These are phyloP conservation scores for Manduca sexta DNA, from an alignment of 1,140 invertebrate species.

Conservation along the genomic window DNA sequence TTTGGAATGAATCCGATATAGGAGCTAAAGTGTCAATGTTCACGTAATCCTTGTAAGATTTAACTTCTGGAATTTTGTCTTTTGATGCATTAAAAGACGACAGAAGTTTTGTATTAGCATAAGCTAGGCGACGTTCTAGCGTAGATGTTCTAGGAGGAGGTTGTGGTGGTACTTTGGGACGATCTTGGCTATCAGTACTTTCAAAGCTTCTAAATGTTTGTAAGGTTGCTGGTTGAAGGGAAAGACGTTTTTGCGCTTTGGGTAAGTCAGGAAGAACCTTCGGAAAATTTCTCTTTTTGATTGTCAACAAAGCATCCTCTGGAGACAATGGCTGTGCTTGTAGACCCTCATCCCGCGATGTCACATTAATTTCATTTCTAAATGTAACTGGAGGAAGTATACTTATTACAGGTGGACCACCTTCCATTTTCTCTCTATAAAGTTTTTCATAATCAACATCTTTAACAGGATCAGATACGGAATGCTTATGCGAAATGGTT, in stretches of 20 bases:
- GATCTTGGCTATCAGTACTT: slow-evolving; percentile 59
- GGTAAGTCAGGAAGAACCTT: slow-evolving; percentile 86
- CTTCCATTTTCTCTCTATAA: slow-evolving; percentile 46
- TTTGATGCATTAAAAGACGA: slow-evolving; percentile 46
- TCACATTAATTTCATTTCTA: slow-evolving; percentile 82
- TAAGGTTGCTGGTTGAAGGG: slow-evolving; percentile 67
- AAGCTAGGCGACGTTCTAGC: slow-evolving; percentile 69
- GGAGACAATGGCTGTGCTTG: slow-evolving; percentile 69
- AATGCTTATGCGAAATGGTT: slow-evolving; percentile 80
- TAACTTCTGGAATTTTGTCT: slow-evolving; percentile 33
- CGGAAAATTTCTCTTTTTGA: slow-evolving; percentile 85
- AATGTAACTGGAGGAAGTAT: slow-evolving; percentile 72
- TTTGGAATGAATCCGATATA: slow-evolving; percentile 14
- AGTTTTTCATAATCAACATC: slow-evolving; percentile 69
- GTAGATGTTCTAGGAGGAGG: slow-evolving; percentile 79
- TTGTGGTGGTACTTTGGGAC: slow-evolving; percentile 74
- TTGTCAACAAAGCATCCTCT: slow-evolving; percentile 81
- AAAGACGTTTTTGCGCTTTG: slow-evolving; percentile 71
- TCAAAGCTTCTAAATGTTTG: slow-evolving; percentile 51
- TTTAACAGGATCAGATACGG: slow-evolving; percentile 81
- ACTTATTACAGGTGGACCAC: slow-evolving; percentile 45
- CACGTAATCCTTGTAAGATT: slow-evolving; percentile 42
- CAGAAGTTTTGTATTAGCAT: slow-evolving; percentile 52
- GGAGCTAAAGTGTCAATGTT: slow-evolving; percentile 48
- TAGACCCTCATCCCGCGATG: slow-evolving; percentile 72